Evolutionary conservation across 92 coral and sea anemone genomes (phyloP).

Genomic region (Diadumene lineata): DNA sequence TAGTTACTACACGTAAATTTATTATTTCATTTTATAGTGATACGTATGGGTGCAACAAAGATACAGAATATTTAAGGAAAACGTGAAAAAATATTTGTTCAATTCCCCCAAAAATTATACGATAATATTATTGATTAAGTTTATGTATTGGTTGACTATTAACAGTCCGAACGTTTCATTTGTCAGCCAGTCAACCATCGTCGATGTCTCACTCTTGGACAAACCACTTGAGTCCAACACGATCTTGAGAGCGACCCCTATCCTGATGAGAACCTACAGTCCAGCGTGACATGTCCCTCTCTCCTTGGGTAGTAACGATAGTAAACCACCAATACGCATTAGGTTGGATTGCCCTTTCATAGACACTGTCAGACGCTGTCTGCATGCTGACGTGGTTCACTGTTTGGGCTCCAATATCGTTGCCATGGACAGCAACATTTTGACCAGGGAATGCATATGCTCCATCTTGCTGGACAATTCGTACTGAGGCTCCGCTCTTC

Average conservation of each 20-base stretch:
- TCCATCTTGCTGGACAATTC: slow-evolving; percentile 55
- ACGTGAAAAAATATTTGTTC: too few species aligned
- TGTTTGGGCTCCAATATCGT: slow-evolving; percentile 70
- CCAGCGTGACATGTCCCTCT: slow-evolving; percentile 85
- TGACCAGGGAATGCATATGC: slow-evolving; percentile 71
- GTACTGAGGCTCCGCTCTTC: slow-evolving; percentile 74
- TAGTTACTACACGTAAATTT: too few species aligned
- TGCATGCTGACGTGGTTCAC: slow-evolving; percentile 70
- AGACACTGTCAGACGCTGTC: slow-evolving; percentile 29
- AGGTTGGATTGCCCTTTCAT: slow-evolving; percentile 60
- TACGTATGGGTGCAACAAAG: too few species aligned
- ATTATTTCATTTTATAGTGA: too few species aligned
- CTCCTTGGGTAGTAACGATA: slow-evolving; percentile 68
- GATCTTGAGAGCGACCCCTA: slow-evolving; percentile 62
- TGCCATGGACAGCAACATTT: slow-evolving; percentile 50
- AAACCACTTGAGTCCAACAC: slow-evolving; percentile 75
- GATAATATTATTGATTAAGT: too few species aligned
- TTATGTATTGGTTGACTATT: neutral
- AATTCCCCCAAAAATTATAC: too few species aligned
- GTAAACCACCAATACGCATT: slow-evolving; percentile 91
- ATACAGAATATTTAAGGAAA: too few species aligned
- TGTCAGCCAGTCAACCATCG: neutral
- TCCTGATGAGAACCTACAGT: slow-evolving; percentile 60
- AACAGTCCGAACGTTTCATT: neutral
- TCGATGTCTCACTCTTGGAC: slow-evolving; percentile 26